These are phyloP conservation scores for Spicauda simplicius DNA, from an alignment of 2,888 invertebrate species.

Conservation along the genomic window DNA sequence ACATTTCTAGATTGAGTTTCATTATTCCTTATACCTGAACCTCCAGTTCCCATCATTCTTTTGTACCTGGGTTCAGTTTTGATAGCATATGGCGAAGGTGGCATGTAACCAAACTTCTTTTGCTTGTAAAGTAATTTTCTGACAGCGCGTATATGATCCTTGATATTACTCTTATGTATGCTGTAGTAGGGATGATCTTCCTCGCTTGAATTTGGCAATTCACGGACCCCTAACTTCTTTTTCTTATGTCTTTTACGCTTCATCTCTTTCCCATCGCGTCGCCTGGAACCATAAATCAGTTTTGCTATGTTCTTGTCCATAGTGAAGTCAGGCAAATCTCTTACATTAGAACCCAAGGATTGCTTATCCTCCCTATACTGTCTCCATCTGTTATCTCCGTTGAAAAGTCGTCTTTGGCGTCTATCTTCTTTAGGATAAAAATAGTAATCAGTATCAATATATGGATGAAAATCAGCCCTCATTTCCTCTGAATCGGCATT, in stretches of 20 bases:
- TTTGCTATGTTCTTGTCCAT: slow-evolving; percentile 1
- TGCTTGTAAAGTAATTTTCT: slow-evolving; percentile 50
- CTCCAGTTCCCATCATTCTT: background rate
- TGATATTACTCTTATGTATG: slow-evolving; percentile 44
- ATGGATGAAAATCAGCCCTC: slow-evolving; percentile 21
- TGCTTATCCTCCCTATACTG: background rate
- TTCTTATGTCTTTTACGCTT: background rate
- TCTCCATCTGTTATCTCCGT: slow-evolving; percentile 26
- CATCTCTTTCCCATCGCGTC: background rate
- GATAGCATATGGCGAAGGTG: slow-evolving; percentile 6
- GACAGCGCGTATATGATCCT: slow-evolving; percentile 50
- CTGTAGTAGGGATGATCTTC: slow-evolving; percentile 43
- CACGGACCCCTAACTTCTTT: slow-evolving; percentile 1
- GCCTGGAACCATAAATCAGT: background rate
- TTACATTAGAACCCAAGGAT: background rate
- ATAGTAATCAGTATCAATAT: slow-evolving; percentile 56
- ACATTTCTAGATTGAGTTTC: too few relatives aligned
- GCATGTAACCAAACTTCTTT: slow-evolving; percentile 44
- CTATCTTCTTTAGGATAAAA: slow-evolving; percentile 39
- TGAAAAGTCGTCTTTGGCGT: background rate
- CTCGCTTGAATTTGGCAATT: slow-evolving; percentile 28
- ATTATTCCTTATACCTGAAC: background rate
- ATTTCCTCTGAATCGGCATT: background rate
- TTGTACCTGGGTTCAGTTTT: slow-evolving; percentile 3
- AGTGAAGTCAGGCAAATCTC: slow-evolving; percentile 40